A percentile compares a stretch with the other conserved stretches of the same genome.
phyloP scores from a whole-genome alignment of 2,888 invertebrate species.

The Oxycera nigricornis region DNA sequence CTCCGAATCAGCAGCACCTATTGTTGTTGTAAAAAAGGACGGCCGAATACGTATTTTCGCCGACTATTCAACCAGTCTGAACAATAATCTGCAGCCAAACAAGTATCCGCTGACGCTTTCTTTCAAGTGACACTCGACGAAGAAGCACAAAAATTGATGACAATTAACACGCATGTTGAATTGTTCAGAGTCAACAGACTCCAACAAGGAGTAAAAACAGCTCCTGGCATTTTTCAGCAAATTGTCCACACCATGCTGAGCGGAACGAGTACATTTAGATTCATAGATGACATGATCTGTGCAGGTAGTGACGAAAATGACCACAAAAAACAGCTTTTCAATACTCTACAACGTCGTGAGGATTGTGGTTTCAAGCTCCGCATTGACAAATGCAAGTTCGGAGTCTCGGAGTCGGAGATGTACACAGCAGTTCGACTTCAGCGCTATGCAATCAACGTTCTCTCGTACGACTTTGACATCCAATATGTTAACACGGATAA shows the following conservation, averaged over 20 bases:
- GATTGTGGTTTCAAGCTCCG: neutral
- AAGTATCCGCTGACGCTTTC: neutral
- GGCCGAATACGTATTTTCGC: constrained; percentile 5
- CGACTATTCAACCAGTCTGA: constrained; percentile 19
- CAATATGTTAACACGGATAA: neutral
- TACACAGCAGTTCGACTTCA: constrained; percentile 33
- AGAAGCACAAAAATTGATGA: too few relatives aligned
- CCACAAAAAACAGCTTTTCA: neutral
- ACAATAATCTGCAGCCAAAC: neutral
- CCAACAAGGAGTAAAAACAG: too few relatives aligned
- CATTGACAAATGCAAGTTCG: constrained; percentile 7
- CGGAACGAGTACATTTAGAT: neutral
- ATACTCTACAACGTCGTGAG: neutral
- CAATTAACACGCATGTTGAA: too few relatives aligned
- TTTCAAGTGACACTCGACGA: too few relatives aligned
- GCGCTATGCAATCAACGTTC: constrained; percentile 16
- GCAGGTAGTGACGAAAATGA: neutral
- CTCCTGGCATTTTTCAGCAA: too few relatives aligned
- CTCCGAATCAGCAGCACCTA: constrained; percentile 15
- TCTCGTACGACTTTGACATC: constrained; percentile 29
- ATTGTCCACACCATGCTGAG: neutral
- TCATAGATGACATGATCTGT: constrained; percentile 44
- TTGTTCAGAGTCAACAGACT: too few relatives aligned
- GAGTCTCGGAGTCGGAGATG: neutral
- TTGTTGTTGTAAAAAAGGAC: constrained; percentile 21